Percentiles rank a stretch among this genome's conserved stretches.
Evolutionary conservation across 1,140 invertebrate species (phyloP).

Genomic region (Bombus terrestris): DNA sequence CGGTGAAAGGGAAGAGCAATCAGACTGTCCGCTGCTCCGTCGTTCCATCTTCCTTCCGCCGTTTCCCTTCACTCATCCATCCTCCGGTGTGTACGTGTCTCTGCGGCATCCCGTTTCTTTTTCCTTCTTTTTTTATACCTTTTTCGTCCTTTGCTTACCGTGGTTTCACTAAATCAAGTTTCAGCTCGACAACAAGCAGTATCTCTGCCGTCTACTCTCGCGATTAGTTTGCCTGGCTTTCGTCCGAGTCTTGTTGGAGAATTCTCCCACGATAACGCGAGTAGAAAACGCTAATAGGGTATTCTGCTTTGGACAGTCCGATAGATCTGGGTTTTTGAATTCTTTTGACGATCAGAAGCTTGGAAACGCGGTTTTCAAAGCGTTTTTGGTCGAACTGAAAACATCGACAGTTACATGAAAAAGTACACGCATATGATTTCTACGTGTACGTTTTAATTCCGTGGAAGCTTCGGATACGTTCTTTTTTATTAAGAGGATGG

Average conservation of each 20-base stretch:
- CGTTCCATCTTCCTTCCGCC: background rate
- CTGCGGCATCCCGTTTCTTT: background rate
- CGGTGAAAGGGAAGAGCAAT: conserved; percentile 58
- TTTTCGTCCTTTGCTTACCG: background rate
- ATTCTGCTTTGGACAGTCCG: background rate
- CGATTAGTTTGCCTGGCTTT: conserved; percentile 20
- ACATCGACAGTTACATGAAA: background rate
- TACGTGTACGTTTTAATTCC: background rate
- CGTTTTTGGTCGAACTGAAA: background rate
- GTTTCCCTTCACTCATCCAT: conserved; percentile 19
- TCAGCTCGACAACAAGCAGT: conserved; percentile 3
- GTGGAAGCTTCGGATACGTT: background rate
- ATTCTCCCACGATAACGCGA: background rate
- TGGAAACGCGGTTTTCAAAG: background rate
- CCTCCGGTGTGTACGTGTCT: background rate
- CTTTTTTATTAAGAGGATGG: too few species aligned
- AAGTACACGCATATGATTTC: background rate
- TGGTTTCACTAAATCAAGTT: conserved; percentile 38
- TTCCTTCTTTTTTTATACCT: background rate
- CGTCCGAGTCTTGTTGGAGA: background rate
- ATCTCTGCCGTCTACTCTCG: background rate
- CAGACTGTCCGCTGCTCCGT: conserved; percentile 42
- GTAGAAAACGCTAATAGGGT: background rate
- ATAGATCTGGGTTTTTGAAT: background rate
- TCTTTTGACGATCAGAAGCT: background rate